phyloP scores from a whole-genome alignment of 2,888 invertebrate species.

The Sphinx pinastri region DNA sequence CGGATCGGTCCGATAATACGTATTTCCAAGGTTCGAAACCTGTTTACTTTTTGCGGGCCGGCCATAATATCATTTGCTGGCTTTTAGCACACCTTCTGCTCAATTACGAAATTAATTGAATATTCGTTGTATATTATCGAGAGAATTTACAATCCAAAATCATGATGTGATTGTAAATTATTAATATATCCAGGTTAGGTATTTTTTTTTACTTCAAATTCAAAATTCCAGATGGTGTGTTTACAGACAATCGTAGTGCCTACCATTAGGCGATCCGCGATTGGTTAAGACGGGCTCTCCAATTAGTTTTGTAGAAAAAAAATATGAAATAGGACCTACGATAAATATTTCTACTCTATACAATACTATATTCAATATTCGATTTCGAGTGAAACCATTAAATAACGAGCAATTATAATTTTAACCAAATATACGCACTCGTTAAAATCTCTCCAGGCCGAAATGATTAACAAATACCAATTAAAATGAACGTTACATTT shows the following conservation, averaged over 20 bases:
- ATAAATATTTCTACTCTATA: too few species aligned
- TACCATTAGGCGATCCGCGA: too few species aligned
- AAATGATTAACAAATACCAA: slow-evolving; percentile 22
- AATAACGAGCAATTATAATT: background rate
- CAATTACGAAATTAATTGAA: background rate
- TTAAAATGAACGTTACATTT: slow-evolving; percentile 18
- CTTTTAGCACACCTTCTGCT: slow-evolving; percentile 4
- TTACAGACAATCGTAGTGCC: too few species aligned
- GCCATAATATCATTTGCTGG: slow-evolving; percentile 24
- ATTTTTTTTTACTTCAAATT: too few species aligned
- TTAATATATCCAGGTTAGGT: too few species aligned
- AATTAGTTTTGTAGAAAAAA: too few species aligned
- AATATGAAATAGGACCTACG: background rate
- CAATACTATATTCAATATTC: background rate
- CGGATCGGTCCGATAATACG: slow-evolving; percentile 67
- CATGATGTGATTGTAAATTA: too few species aligned
- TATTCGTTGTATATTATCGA: background rate
- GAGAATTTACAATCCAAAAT: background rate
- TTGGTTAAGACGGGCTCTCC: too few species aligned
- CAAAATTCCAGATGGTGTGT: too few species aligned
- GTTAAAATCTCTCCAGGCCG: slow-evolving; percentile 11
- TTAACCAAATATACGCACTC: slow-evolving; percentile 7
- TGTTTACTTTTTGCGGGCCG: slow-evolving; percentile 45
- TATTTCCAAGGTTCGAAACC: slow-evolving; percentile 51
- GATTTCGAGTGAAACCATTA: background rate